These are phyloP conservation scores for Galbula dea DNA, from an alignment of 2,113 vertebrate genomes.

Conservation along the genomic window DNA sequence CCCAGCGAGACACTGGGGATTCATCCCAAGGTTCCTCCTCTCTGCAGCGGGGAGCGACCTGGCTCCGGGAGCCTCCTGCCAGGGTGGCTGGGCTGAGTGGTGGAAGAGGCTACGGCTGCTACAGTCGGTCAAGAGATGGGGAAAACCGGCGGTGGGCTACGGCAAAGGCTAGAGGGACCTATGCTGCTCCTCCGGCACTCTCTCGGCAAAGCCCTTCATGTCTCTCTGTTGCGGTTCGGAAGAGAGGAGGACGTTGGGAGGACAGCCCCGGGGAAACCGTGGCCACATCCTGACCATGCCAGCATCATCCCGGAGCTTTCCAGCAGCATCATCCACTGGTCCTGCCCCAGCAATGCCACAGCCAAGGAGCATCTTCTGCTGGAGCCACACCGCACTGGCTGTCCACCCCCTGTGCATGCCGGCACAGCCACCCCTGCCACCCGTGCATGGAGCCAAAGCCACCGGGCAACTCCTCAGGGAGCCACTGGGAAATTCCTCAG, in stretches of 20 bases:
- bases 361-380: accelerated
- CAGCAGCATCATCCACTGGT: neutral
- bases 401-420: accelerated
- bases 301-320: accelerated
- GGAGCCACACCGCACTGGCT: accelerated
- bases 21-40: neutral
- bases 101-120: neutral
- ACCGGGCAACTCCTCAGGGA: accelerated
- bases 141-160: neutral
- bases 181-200: neutral
- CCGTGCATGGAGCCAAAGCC: accelerated
- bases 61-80: neutral
- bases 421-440: neutral
- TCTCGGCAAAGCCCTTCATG: neutral
- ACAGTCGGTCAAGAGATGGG: neutral
- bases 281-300: neutral
- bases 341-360: neutral
- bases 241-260: neutral
- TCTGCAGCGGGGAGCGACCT: neutral
- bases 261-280: accelerated
- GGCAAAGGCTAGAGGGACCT: neutral
- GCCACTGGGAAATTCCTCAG: accelerated
- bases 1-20: neutral
- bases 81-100: neutral
- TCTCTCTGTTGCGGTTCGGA: slow-evolving; percentile 2